phyloP scores from a whole-genome alignment of 2,113 vertebrate genomes.

The Mobula hypostoma region DNA sequence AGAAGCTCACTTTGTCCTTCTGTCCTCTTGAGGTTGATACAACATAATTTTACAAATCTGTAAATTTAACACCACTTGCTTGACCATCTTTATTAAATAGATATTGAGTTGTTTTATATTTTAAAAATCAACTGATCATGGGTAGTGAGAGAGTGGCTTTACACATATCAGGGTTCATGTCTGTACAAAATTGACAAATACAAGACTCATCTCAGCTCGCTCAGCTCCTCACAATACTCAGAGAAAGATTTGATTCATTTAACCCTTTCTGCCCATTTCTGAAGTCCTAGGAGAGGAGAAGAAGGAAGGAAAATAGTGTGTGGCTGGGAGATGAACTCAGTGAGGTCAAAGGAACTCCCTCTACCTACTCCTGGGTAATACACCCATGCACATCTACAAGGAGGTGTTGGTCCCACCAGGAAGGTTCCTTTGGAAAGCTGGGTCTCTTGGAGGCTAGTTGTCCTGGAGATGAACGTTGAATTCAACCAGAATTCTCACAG shows the following conservation, averaged over 20 bases:
- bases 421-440: neutral
- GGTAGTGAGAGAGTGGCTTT: neutral
- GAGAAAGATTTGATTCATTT: neutral
- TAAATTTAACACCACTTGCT: neutral
- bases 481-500: neutral
- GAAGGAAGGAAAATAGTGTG: neutral
- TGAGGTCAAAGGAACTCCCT: neutral
- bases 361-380: neutral
- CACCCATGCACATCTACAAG: neutral
- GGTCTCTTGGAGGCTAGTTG: neutral
- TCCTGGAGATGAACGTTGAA: neutral
- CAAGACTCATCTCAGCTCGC: neutral
- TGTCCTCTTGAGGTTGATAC: neutral
- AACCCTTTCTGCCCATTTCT: neutral
- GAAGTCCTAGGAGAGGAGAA: neutral
- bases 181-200: neutral
- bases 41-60: neutral
- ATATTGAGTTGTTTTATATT: neutral
- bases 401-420: neutral
- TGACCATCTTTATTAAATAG: neutral
- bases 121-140: neutral
- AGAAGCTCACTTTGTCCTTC: neutral
- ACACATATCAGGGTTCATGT: neutral
- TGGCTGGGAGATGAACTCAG: neutral
- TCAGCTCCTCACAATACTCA: neutral